Conservation (phyloP, 2,113 vertebrate genomes). For the Gracilinanus agilis region DNA sequence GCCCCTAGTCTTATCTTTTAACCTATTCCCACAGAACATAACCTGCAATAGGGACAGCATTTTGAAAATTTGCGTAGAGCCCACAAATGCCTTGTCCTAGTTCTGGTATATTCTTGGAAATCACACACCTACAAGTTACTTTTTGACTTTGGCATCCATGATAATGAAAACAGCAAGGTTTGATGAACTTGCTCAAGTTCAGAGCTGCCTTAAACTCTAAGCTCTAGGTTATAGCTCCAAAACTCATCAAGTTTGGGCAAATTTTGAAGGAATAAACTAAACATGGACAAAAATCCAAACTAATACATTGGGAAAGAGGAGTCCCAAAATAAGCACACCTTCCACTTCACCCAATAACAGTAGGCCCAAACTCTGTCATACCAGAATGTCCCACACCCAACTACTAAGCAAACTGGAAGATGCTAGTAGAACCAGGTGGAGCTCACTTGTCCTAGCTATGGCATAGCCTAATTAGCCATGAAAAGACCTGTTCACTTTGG, state of each 20-base stretch:
- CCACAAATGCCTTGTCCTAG: neutral
- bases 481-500: neutral
- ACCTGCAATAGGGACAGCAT: neutral
- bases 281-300: neutral
- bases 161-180: neutral
- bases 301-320: neutral
- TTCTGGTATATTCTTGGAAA: neutral
- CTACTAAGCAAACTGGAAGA: neutral
- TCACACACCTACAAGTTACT: neutral
- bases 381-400: neutral
- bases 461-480: neutral
- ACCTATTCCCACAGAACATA: neutral
- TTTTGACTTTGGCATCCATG: neutral
- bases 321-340: neutral
- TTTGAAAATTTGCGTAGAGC: neutral
- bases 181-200: neutral
- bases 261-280: neutral
- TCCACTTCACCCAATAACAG: neutral
- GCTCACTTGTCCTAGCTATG: neutral
- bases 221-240: neutral
- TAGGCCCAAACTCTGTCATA: neutral
- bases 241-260: neutral
- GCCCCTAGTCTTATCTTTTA: too few species aligned
- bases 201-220: neutral
- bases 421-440: neutral